Conservation (phyloP, 2,797 vertebrate species). For the Emys orbicularis region DNA sequence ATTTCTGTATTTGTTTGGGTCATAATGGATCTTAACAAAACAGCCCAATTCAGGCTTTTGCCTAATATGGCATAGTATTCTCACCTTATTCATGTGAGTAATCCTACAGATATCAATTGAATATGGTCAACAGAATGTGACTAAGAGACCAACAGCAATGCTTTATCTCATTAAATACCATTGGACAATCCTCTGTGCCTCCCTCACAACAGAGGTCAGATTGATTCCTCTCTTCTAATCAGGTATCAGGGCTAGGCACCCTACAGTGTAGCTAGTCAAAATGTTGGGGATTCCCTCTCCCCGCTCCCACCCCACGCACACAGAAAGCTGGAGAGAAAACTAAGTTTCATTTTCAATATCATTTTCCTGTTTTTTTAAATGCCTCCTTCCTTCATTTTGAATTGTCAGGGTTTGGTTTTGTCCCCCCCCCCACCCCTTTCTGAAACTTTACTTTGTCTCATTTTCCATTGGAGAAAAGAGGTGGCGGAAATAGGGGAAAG, state of each 20-base stretch:
- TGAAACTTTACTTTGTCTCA: neutral
- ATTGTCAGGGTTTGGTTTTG: neutral
- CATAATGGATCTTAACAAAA: neutral
- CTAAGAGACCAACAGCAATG: neutral
- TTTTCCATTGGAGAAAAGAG: neutral
- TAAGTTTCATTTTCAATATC: neutral
- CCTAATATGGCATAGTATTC: neutral
- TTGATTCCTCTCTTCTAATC: neutral
- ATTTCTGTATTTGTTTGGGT: neutral
- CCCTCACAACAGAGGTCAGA: neutral
- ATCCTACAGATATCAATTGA: neutral
- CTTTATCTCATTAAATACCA: neutral
- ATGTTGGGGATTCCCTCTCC: neutral
- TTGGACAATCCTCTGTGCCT: neutral
- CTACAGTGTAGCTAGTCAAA: neutral
- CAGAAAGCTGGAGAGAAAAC: neutral
- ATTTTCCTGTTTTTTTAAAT: neutral
- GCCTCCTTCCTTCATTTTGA: neutral
- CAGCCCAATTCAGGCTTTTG: neutral
- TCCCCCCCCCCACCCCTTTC: accelerated
- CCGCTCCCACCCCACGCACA: too few relatives aligned
- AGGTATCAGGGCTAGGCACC: neutral
- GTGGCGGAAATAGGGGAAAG: neutral
- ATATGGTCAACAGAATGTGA: neutral
- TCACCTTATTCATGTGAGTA: neutral